Conservation (phyloP, 2,888 invertebrate species). For the Urechis unicinctus region DNA sequence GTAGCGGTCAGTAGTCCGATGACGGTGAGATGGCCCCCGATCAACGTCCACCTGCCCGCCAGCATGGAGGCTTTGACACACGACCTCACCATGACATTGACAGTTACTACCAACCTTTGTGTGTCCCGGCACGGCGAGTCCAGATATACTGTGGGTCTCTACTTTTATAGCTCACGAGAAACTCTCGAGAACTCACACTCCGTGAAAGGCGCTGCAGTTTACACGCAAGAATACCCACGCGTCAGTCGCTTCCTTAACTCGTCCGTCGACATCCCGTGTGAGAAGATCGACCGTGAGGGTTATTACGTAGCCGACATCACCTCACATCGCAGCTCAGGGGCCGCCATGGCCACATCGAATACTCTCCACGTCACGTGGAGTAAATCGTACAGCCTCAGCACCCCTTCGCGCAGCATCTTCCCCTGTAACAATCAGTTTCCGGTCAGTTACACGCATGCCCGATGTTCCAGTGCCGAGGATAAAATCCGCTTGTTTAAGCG, state of each 20-base stretch:
- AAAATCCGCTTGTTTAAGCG: slow-evolving; percentile 5
- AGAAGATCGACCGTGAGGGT: slow-evolving; percentile 4
- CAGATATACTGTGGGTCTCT: slow-evolving; percentile 18
- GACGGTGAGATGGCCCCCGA: slow-evolving; percentile 4
- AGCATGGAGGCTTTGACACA: not conserved
- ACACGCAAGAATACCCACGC: not conserved
- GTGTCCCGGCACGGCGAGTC: slow-evolving; percentile 7
- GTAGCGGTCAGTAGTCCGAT: not conserved
- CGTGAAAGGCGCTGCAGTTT: not conserved
- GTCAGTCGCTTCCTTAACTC: not conserved
- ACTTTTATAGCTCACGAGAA: slow-evolving; percentile 13
- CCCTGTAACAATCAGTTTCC: slow-evolving; percentile 2
- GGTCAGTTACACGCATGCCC: slow-evolving; percentile 4
- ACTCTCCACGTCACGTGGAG: slow-evolving; percentile 6
- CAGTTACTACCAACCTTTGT: not conserved
- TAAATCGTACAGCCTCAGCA: not conserved
- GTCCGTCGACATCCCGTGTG: not conserved
- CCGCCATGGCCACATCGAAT: slow-evolving; percentile 1
- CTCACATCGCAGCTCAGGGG: not conserved
- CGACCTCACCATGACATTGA: not conserved
- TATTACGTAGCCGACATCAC: slow-evolving; percentile 2
- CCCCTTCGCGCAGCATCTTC: not conserved
- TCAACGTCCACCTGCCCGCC: slow-evolving; percentile 1
- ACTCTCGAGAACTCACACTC: not conserved
- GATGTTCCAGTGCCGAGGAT: slow-evolving; percentile 3